Evolutionary conservation across 2,888 invertebrate species (phyloP), one percentile per base, ranked within the genome.

Genomic region (Drosophila lacicola): DNA sequence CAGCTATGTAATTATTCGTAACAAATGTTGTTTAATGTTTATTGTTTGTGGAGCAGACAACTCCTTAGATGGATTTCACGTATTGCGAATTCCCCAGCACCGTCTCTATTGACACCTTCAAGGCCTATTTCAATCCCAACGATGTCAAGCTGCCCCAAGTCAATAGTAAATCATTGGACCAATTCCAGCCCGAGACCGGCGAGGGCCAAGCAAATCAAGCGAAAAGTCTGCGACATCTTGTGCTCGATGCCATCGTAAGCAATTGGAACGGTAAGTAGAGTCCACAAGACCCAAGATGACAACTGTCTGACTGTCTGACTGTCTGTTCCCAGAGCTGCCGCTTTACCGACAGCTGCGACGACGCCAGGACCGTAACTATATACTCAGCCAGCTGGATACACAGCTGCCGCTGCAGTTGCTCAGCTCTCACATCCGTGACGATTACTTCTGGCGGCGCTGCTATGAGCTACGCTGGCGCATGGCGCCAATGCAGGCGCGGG

Each of bases 371-470:
- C 90, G 90, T 70, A 91, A 91, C 80, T 92, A 92, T 60, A 73
- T 92, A 55, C 82, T 92, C 39, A 90, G 90, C 64, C 90, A 92
- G 71, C 72, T 92, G 70, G 88, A 90, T 80, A 84, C 90, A 10
- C 88, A 88, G 70, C 74, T 92, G 58, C 91, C 92, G 36, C 74
- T 92, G 36, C 89, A 91, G 76, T 77, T 90, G 65, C 88, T 92
- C 66, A 90, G 90, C 74, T 57, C 76, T 14, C 86, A 91, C 77
- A 92, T 92, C 36, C 90, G 84, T 37, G 91, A 91, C 29, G 91
- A 92, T 70, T 89, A 88, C 80, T 92, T 92, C 72, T 92, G 92
- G 92, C 88, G 85, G 8, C 86, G 91, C 45, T 88, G 91, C 80
- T 92, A 90, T 51, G 87, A 79, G 50, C 82, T 89, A 53, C 91